Evolutionary conservation across 2,888 invertebrate species (phyloP), one percentile per base, ranked within the genome.

Genomic region (Gasteruption jaculator): DNA sequence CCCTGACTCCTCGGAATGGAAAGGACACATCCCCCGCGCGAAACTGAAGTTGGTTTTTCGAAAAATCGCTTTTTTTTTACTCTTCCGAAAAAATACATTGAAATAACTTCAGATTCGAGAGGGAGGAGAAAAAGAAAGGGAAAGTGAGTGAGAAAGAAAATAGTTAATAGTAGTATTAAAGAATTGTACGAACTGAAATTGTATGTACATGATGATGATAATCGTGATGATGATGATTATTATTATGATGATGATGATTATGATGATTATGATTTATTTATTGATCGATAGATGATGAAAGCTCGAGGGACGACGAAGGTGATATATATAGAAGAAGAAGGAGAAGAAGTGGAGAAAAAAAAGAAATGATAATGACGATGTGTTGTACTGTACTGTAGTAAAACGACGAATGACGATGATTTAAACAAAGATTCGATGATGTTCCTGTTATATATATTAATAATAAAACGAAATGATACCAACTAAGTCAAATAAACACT

Each of bases 401-500:
- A 52, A 45, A 45, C 48, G 48, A 48, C 46, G 45, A 49, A 52
- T 47, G 52, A 52, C 50, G 58, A 56, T 56, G 50, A 51, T 50
- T 55, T 50, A 62, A 63, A 64, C 61, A 67, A 65, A 68, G 68
- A 64, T 66, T 68, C 65, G 64, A 67, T 68, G 57, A 68, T 69
- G 69, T 69, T 69, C 68, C 68, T 69, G 67, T 69, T 69, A 50
- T 45, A 62, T 65, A 63, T 63, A 58, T 63, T 65, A 63, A 60
- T 64, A 59, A 55, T 60, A 56, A 60, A 57, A 61, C 51, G 53
- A 52, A 52, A 54, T 43, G 48, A 58, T 60, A 60, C 51, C 58
- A 59, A 60, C 59, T 60, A 59, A 68, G 68, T 65, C 65, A 63
- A 62, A n/a, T n/a, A n/a, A n/a, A n/a, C n/a, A n/a, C n/a, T n/a